Base-by-base conservation (phyloP, 92 coral and sea anemone species). In the Isaurus tuberculatus region DNA sequence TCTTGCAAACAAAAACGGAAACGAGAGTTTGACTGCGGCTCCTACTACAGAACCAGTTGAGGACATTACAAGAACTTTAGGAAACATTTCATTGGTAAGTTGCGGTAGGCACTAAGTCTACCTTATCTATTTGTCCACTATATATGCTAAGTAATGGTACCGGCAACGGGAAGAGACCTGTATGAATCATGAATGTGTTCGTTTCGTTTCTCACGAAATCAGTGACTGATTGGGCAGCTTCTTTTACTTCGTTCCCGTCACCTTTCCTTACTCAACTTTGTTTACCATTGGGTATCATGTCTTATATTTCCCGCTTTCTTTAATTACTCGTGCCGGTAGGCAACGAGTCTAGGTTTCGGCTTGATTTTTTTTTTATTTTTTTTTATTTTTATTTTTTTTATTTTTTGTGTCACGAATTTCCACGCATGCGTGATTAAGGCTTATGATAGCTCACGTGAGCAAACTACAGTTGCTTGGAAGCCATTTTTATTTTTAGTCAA, bases 51-150 rank as follows among this genome's bases (percentile, higher is more conserved):
- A 73, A 51, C 65, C 80, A 51, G 80, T 73, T 73, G 80, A 49
- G 65, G 80, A 73, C 80, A 73, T 73, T 73, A 51, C 80, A 73
- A 73, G 66, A 49, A 49, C 65, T 73, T 73, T 73, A 49, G 80
- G 80, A 73, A 73, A 73, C 80, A 73, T 73, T 73, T 73, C 80
- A 73, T 73, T 73, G 80, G 80, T 73, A 73, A 49, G 80, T 73
- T 73, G 65, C 65, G 65, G 80, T 51, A 73, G 65, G 65, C 80
- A 73, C 80, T 73, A 27, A 51, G 80, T 51, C 80, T 51, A 73
- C 46, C 65, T 73, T 73, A 29, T 28, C 80, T 73, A 73, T 73
- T 73, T 51, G 65, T 73, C 65, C 44, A 73, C 80, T 49, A 49
- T 51, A 48, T 48, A 15, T 29, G 63, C 37, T 48, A 48, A 48